These are phyloP conservation scores for Mionectes olivaceus DNA, from an alignment of 2,797 vertebrate genomes.

Conservation along the genomic window DNA sequence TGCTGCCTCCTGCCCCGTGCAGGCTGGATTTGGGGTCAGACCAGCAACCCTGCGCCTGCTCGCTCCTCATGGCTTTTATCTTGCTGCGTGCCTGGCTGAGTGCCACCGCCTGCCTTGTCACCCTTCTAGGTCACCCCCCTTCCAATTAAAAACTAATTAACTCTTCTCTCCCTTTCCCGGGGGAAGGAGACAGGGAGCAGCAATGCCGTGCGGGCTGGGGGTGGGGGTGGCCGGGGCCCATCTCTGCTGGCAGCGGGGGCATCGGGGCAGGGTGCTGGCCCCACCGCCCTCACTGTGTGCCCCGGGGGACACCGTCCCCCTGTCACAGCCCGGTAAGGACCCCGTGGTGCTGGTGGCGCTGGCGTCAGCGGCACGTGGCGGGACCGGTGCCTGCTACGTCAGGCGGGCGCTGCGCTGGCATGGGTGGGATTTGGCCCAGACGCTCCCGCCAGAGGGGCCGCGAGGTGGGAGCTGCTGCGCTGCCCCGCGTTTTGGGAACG, in stretches of 20 bases:
- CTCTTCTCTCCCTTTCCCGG: constrained; percentile 22
- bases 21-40: not conserved
- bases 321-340: not conserved
- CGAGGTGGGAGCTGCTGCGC: not conserved
- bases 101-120: constrained; percentile 7
- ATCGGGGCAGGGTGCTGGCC: not conserved
- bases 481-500: accelerated
- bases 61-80: not conserved
- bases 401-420: not conserved
- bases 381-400: not conserved
- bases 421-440: constrained; percentile 67
- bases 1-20: not conserved
- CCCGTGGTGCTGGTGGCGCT: not conserved
- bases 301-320: not conserved
- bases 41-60: not conserved
- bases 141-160: constrained; percentile 72
- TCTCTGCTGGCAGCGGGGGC: accelerated
- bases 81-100: not conserved
- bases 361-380: not conserved
- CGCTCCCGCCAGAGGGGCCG: not conserved
- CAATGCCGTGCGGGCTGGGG: accelerated
- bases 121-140: constrained; percentile 58
- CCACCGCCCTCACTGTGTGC: accelerated
- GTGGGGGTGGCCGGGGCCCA: accelerated
- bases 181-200: constrained; percentile 54